Evolutionary conservation across 2,113 vertebrate genomes (phyloP), one percentile per base, ranked within the genome.

Genomic region (Mohoua ochrocephala): DNA sequence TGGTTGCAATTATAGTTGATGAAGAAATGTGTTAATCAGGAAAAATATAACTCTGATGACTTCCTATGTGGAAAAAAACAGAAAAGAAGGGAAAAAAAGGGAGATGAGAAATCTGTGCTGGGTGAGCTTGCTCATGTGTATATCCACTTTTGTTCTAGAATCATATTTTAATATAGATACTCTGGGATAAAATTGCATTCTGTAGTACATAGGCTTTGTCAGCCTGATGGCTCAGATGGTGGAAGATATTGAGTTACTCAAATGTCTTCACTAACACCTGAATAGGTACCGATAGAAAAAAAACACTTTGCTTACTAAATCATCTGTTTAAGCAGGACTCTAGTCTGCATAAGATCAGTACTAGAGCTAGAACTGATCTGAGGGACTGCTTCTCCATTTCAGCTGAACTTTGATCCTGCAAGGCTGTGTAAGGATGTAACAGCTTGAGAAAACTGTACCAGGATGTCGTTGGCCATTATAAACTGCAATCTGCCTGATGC

Each of bases 1-100:
- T 97, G 87, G 87, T 75, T 96, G 86, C 87, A 97, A 97, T 97
- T 97, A 97, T 75, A 94, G 84, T 95, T 98, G 97, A 97, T 97
- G 96, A 97, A 97, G 91, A 95, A 97, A 97, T 83, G 85, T 95
- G 95, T 94, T 98, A 96, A 97, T 97, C 93, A 90, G 93, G 65
- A 79, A 94, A 97, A 96, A 97, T 91, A 86, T 81, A 96, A 84
- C 74, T 91, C 31, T 42, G 91, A 93, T 97, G 93, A 96, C 61
- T 95, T 98, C 35, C 68, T 95, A n/a, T 70, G 39, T 84, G 22
- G 4, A 5, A 73, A 67, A 94, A 89, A 84, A 89, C 15, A 65
- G 35, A 63, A 74, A 64, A 94, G 31, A 87, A 87, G 37, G 44
- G 39, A 16, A 81, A 91, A 87, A 97, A 89, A 20, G 41, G 44